These are phyloP conservation scores for Sebastes jordani DNA, from an alignment of 2,797 vertebrate species.

Conservation along the genomic window DNA sequence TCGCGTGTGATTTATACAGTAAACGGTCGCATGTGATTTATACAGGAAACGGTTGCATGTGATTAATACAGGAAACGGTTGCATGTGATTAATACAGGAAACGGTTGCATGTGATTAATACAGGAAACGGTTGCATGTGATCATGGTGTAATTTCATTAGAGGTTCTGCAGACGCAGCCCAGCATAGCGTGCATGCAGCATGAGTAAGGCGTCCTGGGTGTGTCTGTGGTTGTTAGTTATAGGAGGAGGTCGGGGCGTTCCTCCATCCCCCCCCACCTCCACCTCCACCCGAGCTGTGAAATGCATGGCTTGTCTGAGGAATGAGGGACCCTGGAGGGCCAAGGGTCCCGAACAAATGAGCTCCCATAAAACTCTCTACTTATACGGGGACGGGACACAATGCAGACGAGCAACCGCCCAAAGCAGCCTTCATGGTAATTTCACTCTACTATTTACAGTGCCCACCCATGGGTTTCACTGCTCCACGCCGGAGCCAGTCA, in stretches of 20 bases:
- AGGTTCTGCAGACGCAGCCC: background rate
- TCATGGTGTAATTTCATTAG: background rate
- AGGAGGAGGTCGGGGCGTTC: constrained; percentile 18
- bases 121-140: background rate
- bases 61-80: accelerated
- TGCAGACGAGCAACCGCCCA: constrained; percentile 38
- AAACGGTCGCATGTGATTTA: too few species aligned
- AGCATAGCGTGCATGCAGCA: background rate
- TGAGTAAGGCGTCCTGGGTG: constrained; percentile 26
- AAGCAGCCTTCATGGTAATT: constrained; percentile 56
- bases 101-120: too few species aligned
- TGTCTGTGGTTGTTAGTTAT: constrained; percentile 63
- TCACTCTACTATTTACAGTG: constrained; percentile 49
- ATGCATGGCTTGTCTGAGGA: constrained; percentile 67
- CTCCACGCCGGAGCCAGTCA: constrained; percentile 39
- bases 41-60: too few species aligned
- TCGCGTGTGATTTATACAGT: too few species aligned
- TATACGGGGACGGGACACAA: constrained; percentile 42
- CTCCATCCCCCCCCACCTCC: background rate
- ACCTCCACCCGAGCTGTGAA: constrained; percentile 51
- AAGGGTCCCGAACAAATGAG: constrained; percentile 67
- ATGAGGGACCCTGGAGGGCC: constrained; percentile 64
- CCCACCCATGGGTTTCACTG: constrained; percentile 51
- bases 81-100: too few species aligned
- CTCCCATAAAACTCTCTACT: constrained; percentile 56